Evolutionary conservation across 1,140 invertebrate genomes (phyloP).

Genomic region (Euwallacea fornicatus): DNA sequence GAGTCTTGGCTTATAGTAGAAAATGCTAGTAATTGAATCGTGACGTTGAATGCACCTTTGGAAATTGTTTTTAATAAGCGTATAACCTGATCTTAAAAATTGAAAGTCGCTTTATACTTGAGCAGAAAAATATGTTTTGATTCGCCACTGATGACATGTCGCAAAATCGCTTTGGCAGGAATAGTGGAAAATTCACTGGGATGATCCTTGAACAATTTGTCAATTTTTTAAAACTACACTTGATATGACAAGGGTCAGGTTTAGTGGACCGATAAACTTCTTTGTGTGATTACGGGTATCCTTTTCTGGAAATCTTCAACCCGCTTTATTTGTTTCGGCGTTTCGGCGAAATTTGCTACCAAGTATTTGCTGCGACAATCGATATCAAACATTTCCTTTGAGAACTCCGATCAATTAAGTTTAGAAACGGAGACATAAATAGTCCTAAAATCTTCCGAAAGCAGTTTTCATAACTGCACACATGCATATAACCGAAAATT

Average conservation of each 20-base stretch:
- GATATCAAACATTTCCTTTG: too few species aligned
- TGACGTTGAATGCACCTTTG: constrained; percentile 10
- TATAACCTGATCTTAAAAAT: constrained; percentile 9
- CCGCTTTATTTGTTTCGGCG: not conserved
- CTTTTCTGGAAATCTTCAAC: not conserved
- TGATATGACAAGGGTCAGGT: constrained; percentile 15
- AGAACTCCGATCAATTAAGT: too few species aligned
- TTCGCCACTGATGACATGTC: not conserved
- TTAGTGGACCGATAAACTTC: constrained; percentile 8
- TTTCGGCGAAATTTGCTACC: not conserved
- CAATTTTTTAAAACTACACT: constrained; percentile 10
- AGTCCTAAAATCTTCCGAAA: too few species aligned
- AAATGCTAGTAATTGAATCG: constrained; percentile 16
- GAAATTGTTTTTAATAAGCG: constrained; percentile 19
- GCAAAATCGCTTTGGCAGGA: constrained; percentile 9
- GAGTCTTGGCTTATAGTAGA: constrained; percentile 10
- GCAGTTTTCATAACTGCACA: too few species aligned
- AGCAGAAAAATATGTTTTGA: not conserved
- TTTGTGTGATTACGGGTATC: constrained; percentile 6
- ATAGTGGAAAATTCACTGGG: constrained; percentile 1
- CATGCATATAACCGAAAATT: not conserved
- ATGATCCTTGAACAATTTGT: constrained; percentile 6
- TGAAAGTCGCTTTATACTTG: not conserved
- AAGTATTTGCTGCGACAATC: too few species aligned
- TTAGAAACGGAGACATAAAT: too few species aligned